Evolutionary conservation across 2,797 vertebrate species (phyloP).

Genomic region (Tapirus indicus): DNA sequence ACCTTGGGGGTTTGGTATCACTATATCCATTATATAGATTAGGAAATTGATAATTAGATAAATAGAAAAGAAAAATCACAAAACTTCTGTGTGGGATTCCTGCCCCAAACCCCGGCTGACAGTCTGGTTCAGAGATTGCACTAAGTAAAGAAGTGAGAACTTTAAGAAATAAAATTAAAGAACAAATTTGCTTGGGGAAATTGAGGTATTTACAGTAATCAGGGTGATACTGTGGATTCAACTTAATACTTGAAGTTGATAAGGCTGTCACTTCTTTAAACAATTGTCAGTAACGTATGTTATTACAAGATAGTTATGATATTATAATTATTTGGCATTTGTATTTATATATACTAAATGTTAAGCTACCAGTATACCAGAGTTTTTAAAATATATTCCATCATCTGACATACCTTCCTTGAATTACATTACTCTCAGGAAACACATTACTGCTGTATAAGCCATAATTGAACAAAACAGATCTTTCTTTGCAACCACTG

Average conservation of each 20-base stretch:
- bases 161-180: not conserved
- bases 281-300: not conserved
- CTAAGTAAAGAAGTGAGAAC: not conserved
- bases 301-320: not conserved
- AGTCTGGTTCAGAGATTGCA: not conserved
- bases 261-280: not conserved
- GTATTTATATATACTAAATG: not conserved
- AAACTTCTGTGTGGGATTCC: not conserved
- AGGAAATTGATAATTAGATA: not conserved
- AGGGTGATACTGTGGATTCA: too few species aligned
- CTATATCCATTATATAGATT: not conserved
- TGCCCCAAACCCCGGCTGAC: not conserved
- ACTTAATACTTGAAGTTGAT: not conserved
- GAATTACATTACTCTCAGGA: constrained; percentile 77
- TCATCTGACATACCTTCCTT: constrained; percentile 26
- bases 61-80: not conserved
- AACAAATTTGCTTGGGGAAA: not conserved
- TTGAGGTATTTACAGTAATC: not conserved
- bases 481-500: not conserved
- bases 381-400: constrained; percentile 53
- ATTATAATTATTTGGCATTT: not conserved
- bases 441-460: constrained; percentile 64
- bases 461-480: constrained; percentile 71
- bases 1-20: not conserved
- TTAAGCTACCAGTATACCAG: constrained; percentile 2